Base-by-base conservation (phyloP, 2,888 invertebrate species). In the Podotricha telesiphe region DNA sequence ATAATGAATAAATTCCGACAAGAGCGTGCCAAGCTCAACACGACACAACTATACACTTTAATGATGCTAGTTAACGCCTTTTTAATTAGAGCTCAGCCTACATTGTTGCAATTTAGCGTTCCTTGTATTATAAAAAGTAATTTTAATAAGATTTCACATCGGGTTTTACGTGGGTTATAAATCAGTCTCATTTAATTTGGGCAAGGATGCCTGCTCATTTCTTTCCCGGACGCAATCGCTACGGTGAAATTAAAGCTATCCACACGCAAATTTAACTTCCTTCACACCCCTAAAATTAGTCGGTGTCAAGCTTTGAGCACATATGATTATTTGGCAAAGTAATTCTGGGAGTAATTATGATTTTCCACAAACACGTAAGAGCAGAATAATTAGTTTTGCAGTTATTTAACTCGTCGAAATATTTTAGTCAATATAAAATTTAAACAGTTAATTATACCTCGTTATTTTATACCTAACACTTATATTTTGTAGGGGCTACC, bases 1-100 rank as follows among this genome's bases (percentile, higher is more conserved):
- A 63, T 40, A 67, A 69, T 69, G 63, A 72, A 73, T 72, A 72
- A 75, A 68, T 71, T 73, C 62, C 62, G 65, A 62, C 63, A 63
- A 66, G 69, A 69, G 65, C 55, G 56, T 67, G 59, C 63, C 53
- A 45, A 61, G 65, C 51, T 58, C 56, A 65, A 66, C 66, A 68
- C 70, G 67, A 66, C 66, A 68, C 70, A 67, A 74, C 71, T 74
- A 74, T 66, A 73, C 56, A 40, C 80, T 86, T 88, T 89, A 86
- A 89, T 83, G 79, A 76, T 78, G 79, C 82, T 84, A 87, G 88
- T 89, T 87, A 91, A 84, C 87, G 87, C 86, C 82, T 84, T 76
- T 84, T 91, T 90, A 91, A 91, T 91, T 91, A 91, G 91, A 91
- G 87, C 89, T 87, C 85, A 83, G 81, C 86, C 86, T 83, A 86